Percentiles rank a stretch among this genome's conserved stretches.
These are phyloP conservation scores for Penaeus indicus DNA, from an alignment of 1,140 invertebrate species.

Conservation along the genomic window DNA sequence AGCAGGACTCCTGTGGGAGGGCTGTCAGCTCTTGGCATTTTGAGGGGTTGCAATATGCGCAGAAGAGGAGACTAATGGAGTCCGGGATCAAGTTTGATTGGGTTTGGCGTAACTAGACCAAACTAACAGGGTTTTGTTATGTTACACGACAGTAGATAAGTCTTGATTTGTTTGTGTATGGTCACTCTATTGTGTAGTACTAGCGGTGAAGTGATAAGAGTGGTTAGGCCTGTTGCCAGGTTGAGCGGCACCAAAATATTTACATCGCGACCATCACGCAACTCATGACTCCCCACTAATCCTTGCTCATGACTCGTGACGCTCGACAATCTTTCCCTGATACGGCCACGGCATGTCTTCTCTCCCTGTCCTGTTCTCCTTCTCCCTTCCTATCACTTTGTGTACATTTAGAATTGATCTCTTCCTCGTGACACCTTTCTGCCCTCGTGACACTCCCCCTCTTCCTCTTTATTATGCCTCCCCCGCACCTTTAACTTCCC, in stretches of 20 bases:
- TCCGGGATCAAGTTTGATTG: no score
- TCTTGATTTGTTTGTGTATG: no score
- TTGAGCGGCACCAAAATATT: constrained; percentile 13
- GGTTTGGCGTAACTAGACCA: no score
- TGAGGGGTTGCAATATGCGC: background rate
- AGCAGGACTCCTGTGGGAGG: background rate
- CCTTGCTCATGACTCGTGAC: no score
- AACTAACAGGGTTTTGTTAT: no score
- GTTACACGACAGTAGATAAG: no score
- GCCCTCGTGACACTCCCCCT: background rate
- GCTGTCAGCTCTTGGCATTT: background rate
- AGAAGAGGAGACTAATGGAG: no score
- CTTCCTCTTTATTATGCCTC: background rate
- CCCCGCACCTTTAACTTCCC: background rate
- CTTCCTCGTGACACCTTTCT: background rate
- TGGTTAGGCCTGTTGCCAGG: background rate
- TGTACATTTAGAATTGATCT: background rate
- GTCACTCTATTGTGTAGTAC: no score
- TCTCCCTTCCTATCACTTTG: background rate
- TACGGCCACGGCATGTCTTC: background rate
- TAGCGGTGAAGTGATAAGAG: background rate
- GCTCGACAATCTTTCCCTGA: background rate
- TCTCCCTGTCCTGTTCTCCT: background rate
- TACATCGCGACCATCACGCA: background rate
- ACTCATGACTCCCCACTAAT: no score